A percentile compares a stretch with the other conserved stretches of the same genome.
Conservation (phyloP, 2,888 invertebrate species). For the Elmis aenea region DNA sequence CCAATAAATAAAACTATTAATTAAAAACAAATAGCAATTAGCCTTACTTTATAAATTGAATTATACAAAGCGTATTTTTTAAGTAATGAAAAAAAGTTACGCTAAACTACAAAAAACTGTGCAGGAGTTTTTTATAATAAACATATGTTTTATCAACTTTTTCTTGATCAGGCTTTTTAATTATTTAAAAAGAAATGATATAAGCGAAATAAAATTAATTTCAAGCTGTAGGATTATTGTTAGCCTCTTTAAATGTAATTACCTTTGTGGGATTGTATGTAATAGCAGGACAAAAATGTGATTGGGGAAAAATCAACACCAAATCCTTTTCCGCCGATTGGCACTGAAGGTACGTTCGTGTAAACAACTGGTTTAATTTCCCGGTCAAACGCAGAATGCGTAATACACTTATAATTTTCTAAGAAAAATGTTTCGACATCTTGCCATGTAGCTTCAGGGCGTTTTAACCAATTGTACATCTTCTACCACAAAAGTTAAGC, state of each 20-base stretch:
- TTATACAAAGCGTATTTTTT: too few species aligned
- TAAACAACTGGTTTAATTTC: conserved; percentile 59
- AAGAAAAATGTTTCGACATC: conserved; percentile 52
- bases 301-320: conserved; percentile 56
- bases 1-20: too few species aligned
- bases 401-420: conserved; percentile 55
- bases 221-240: too few species aligned
- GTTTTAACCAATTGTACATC: conserved; percentile 44
- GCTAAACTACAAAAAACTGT: too few species aligned
- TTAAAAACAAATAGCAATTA: too few species aligned
- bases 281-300: conserved; percentile 57
- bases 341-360: conserved; percentile 47
- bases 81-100: too few species aligned
- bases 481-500: conserved; percentile 26
- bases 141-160: too few species aligned
- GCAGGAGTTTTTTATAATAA: too few species aligned
- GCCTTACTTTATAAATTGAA: too few species aligned
- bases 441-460: conserved; percentile 50
- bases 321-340: conserved; percentile 44
- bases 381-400: conserved; percentile 61
- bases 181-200: too few species aligned
- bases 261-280: conserved; percentile 66
- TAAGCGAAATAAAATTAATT: too few species aligned
- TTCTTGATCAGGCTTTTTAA: too few species aligned
- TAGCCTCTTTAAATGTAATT: conserved; percentile 21